These are phyloP conservation scores for Heliconius ismenius DNA, from an alignment of 2,888 invertebrate genomes.

Conservation along the genomic window DNA sequence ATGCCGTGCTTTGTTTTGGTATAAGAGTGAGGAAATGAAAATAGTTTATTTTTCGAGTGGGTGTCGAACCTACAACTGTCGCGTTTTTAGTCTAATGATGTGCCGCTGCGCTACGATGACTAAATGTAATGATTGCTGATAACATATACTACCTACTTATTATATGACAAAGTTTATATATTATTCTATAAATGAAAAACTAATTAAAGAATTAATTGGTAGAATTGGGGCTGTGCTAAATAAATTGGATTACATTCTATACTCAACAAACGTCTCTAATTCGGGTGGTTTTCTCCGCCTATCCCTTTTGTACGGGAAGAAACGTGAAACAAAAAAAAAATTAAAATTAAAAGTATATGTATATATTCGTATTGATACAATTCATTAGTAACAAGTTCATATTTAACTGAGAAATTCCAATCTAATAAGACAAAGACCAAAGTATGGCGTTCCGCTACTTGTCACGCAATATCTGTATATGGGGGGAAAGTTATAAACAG, in stretches of 20 bases:
- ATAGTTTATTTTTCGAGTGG: neutral
- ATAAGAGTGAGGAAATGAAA: neutral
- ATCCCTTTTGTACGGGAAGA: too few relatives aligned
- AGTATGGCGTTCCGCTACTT: conserved; percentile 12
- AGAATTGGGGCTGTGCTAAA: too few relatives aligned
- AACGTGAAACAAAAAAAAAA: too few relatives aligned
- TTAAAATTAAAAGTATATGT: too few relatives aligned
- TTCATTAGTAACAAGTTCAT: neutral
- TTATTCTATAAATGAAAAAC: neutral
- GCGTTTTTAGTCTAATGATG: neutral
- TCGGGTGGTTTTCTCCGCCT: too few relatives aligned
- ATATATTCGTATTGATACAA: neutral
- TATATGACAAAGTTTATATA: neutral
- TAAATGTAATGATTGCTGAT: neutral
- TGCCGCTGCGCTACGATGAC: neutral
- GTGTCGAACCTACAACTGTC: neutral
- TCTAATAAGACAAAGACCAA: neutral
- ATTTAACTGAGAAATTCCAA: neutral
- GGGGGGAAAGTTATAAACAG: conserved; percentile 12
- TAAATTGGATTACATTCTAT: too few relatives aligned
- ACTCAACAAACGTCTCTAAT: too few relatives aligned
- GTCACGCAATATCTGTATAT: conserved; percentile 13
- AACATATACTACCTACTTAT: neutral
- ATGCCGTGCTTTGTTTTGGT: neutral
- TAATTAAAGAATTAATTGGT: too few relatives aligned